A percentile compares a stretch with the other conserved stretches of the same genome.
Conservation (phyloP, 2,888 invertebrate species). For the Phyllotreta striolata region DNA sequence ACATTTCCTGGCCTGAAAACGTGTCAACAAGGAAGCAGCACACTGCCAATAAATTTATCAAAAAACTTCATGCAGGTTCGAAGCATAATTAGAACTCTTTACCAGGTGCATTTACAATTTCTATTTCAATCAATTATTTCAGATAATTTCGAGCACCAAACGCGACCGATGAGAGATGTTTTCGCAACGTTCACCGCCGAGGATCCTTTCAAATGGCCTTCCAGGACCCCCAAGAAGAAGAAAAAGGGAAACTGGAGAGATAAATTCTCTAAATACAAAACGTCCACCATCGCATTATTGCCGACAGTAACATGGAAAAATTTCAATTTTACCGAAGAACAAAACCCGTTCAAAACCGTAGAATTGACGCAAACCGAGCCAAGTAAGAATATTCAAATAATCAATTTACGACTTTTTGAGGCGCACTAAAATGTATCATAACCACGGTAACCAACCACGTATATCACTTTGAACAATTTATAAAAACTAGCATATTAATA, state of each 20-base stretch:
- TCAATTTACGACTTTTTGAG: conserved; percentile 1
- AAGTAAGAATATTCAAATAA: neutral
- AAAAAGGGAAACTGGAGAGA: conserved; percentile 11
- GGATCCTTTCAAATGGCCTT: conserved; percentile 1
- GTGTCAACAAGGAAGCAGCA: no score
- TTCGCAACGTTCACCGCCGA: conserved; percentile 2
- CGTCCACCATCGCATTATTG: neutral
- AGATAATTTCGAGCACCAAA: neutral
- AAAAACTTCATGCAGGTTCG: no score
- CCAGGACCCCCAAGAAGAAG: conserved; percentile 1
- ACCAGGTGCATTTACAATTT: neutral
- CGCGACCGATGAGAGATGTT: conserved; percentile 1
- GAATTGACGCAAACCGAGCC: conserved; percentile 2
- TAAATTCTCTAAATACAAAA: neutral
- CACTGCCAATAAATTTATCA: no score
- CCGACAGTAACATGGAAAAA: conserved; percentile 6
- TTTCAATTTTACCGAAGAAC: conserved; percentile 4
- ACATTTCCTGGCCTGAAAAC: no score
- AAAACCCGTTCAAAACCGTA: neutral
- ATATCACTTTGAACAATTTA: no score
- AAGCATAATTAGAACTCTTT: neutral
- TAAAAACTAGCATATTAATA: no score
- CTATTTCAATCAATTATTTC: neutral
- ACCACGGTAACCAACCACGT: no score
- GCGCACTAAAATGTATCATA: no score